Evolutionary conservation across 2,888 invertebrate species (phyloP), one percentile per base, ranked within the genome.

Genomic region (Colostygia pectinataria): DNA sequence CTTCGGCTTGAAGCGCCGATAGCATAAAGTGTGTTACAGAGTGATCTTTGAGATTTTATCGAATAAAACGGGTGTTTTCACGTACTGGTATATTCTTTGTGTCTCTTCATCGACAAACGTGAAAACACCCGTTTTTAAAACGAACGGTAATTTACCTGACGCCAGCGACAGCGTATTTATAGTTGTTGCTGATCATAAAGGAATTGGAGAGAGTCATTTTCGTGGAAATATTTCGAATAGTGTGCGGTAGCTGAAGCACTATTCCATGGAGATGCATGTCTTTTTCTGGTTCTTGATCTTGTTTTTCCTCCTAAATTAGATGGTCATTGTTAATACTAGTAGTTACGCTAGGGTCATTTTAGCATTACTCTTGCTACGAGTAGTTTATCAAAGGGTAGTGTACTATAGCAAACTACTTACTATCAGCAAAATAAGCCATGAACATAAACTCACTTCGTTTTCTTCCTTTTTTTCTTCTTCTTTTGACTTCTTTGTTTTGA

Each of bases 161-260:
- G 1, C 98, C 99, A 25, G 98, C 99, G 0, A 99, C 97, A 0
- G 98, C 97, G 71, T 97, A 98, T 67, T 96, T 95, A 65, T 95
- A 94, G 50, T 95, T 95, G 23, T 96, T 96, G 63, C 98, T 98
- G 57, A 99, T 92, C 92, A 97, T 97, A 38, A 98, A 95, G 0
- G 98, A 96, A 77, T 97, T 98, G 0, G 97, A 97, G 59, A 95
- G 93, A 66, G 97, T 93, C 91, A 98, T 96, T 79, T 95, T 96
- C 0, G 97, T 97, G 2, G 97, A 96, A 39, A 99, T 98, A 73
- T 99, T 99, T 32, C 98, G 91, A 2, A 97, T 96, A 0, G 97
- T 97, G 70, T 97, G 96, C 0, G 96, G 96, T 10, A 97, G 77
- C 18, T 92, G 91, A 24, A 97, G 77, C 5, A 94, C 93, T 41